A percentile compares a stretch with the other conserved stretches of the same genome.
phyloP scores from a whole-genome alignment of 2,113 vertebrate genomes.

The Copsychus sechellarum region DNA sequence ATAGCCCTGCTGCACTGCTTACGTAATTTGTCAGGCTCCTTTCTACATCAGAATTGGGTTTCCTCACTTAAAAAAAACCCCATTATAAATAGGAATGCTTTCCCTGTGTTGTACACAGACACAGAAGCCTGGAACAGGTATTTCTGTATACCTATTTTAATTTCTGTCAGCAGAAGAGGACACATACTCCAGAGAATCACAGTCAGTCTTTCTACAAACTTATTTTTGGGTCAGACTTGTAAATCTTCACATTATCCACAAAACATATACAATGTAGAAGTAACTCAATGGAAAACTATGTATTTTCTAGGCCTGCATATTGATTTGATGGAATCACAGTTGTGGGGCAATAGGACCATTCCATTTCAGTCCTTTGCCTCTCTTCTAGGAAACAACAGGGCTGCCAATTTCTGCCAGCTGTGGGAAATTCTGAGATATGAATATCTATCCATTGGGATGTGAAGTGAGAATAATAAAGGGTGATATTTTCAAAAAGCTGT shows the following conservation, averaged over 20 bases:
- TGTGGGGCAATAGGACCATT: not conserved
- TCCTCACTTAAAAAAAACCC: not conserved
- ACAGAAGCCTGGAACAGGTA: not conserved
- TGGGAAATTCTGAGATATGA: not conserved
- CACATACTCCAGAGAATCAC: not conserved
- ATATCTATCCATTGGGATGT: not conserved
- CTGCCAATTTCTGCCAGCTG: not conserved
- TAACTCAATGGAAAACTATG: not conserved
- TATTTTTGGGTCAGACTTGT: not conserved
- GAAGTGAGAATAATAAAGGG: not conserved
- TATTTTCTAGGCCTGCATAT: not conserved
- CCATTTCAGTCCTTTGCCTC: not conserved
- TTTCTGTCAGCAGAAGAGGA: not conserved
- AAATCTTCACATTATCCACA: not conserved
- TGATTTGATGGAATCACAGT: not conserved
- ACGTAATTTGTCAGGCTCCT: not conserved
- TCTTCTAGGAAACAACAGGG: not conserved
- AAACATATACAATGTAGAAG: not conserved
- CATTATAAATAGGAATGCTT: not conserved
- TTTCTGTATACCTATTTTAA: not conserved
- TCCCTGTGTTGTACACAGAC: not conserved
- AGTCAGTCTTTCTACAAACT: not conserved
- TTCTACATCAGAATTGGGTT: not conserved
- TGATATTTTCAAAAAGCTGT: not conserved
- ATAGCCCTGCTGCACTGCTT: not conserved